These are phyloP conservation scores for Psittacula cyanocephala DNA, from an alignment of 2,113 vertebrate genomes.

Conservation along the genomic window DNA sequence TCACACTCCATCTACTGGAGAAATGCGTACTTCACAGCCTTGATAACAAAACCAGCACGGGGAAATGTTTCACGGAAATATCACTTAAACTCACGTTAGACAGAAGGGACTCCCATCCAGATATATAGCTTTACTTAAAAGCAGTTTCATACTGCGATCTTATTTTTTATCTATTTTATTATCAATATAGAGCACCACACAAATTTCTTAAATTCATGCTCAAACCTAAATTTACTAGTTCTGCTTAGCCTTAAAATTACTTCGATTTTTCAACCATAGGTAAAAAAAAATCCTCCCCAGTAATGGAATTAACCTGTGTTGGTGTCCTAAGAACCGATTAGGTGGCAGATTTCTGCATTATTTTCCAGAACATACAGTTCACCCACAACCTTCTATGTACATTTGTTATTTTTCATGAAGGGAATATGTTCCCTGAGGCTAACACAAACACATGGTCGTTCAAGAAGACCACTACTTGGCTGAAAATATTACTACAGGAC, in stretches of 20 bases:
- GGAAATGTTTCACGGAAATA: neutral
- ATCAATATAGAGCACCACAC: neutral
- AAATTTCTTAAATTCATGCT: neutral
- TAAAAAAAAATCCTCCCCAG: neutral
- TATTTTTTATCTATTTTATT: neutral
- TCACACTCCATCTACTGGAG: constrained; percentile 43
- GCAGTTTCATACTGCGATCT: neutral
- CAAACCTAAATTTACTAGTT: neutral
- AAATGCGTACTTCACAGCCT: neutral
- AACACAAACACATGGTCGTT: fast-evolving
- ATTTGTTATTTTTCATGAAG: neutral
- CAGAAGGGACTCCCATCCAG: neutral
- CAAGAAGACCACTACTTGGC: neutral
- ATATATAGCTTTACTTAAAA: neutral
- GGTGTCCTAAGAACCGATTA: neutral
- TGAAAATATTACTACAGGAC: neutral
- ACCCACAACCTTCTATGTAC: neutral
- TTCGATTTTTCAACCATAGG: neutral
- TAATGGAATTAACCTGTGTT: neutral
- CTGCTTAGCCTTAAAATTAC: neutral
- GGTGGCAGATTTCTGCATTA: neutral
- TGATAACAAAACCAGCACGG: neutral
- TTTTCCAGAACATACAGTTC: neutral
- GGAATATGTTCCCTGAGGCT: neutral
- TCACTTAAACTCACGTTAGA: neutral